These are phyloP conservation scores for Neodontobutis hainanensis DNA, from an alignment of 2,113 vertebrate species.

Conservation along the genomic window DNA sequence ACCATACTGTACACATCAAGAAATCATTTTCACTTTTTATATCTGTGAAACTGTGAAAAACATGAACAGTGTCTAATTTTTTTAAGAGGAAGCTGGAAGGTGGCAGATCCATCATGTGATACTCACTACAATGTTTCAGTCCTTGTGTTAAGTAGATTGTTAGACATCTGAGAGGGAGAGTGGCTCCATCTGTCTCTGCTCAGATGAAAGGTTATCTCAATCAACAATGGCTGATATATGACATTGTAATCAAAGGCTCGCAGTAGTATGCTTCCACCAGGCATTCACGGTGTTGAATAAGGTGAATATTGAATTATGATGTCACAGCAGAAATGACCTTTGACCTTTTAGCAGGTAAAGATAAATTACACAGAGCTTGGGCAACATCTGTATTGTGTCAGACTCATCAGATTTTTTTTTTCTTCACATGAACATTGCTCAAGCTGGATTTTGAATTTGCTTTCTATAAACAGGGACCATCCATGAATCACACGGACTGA, in stretches of 20 bases:
- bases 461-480: too few relatives aligned
- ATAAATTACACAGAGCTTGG: neutral
- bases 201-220: constrained; percentile 8
- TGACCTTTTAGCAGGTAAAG: neutral
- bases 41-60: too few relatives aligned
- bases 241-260: constrained; percentile 6
- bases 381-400: neutral
- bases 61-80: too few relatives aligned
- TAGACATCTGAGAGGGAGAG: neutral
- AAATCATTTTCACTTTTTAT: too few relatives aligned
- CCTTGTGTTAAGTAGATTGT: constrained; percentile 2
- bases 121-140: too few relatives aligned
- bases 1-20: too few relatives aligned
- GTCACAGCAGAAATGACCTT: neutral
- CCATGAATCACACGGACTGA: too few relatives aligned
- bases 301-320: neutral
- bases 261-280: neutral
- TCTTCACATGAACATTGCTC: too few relatives aligned
- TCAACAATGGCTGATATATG: neutral
- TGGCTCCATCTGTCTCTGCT: constrained; percentile 8
- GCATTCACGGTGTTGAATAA: neutral
- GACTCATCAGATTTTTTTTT: neutral
- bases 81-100: too few relatives aligned
- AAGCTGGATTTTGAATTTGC: too few relatives aligned
- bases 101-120: too few relatives aligned